Evolutionary conservation across 37 sponge, comb jelly and placozoan species (phyloP).

Genomic region (Petrosia ficiformis): DNA sequence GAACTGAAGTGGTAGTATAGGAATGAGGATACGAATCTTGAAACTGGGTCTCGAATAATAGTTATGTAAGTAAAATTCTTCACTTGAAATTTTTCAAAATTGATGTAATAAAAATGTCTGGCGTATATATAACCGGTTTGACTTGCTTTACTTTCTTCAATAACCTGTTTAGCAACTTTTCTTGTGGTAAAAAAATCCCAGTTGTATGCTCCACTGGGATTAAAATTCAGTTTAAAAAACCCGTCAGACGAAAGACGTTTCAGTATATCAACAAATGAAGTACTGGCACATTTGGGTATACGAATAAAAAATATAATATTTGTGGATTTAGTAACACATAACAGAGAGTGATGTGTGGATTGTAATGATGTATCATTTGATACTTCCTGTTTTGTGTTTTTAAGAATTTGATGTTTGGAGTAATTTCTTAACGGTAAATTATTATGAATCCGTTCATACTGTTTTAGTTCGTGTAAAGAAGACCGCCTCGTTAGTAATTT

Average conservation of each 20-base stretch:
- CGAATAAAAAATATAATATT: slow-evolving; percentile 59
- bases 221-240: slow-evolving; percentile 27
- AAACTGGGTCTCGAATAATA: slow-evolving; percentile 70
- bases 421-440: too few relatives aligned
- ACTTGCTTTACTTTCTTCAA: not conserved
- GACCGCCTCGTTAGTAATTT: not conserved
- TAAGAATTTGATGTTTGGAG: too few relatives aligned
- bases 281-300: slow-evolving; percentile 89
- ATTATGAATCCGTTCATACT: too few relatives aligned
- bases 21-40: slow-evolving; percentile 71
- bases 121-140: slow-evolving; percentile 49
- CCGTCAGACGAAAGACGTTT: slow-evolving; percentile 6
- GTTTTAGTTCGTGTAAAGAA: not conserved
- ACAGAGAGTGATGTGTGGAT: not conserved
- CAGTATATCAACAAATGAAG: slow-evolving; percentile 58
- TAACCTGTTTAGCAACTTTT: slow-evolving; percentile 11
- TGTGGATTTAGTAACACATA: slow-evolving; percentile 10
- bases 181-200: slow-evolving; percentile 43
- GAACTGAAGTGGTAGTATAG: slow-evolving; percentile 82
- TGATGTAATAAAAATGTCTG: slow-evolving; percentile 74
- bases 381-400: not conserved
- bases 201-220: slow-evolving; percentile 74
- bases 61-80: slow-evolving; percentile 61
- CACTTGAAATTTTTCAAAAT: slow-evolving; percentile 37
- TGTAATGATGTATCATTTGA: not conserved